Evolutionary conservation across 2,113 vertebrate species (phyloP).

Genomic region (Verasper variegatus): DNA sequence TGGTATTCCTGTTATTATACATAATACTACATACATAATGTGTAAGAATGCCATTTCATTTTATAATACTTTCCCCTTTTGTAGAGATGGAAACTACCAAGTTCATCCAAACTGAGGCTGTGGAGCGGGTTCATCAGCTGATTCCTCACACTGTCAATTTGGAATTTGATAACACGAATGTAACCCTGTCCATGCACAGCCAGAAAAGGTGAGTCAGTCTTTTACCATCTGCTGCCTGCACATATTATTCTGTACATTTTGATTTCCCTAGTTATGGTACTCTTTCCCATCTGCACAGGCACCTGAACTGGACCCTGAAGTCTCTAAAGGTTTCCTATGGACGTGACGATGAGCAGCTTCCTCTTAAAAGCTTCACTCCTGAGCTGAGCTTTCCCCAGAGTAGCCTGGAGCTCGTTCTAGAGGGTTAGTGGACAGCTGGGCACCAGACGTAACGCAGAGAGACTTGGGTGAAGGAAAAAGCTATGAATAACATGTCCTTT

Average conservation of each 20-base stretch:
- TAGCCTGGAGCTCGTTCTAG: constrained; percentile 88
- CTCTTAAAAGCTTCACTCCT: constrained; percentile 88
- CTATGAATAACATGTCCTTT: constrained; percentile 14
- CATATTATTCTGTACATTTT: not conserved
- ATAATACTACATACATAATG: not conserved
- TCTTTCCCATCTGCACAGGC: constrained; percentile 75
- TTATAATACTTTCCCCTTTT: constrained; percentile 17
- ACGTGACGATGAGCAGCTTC: constrained; percentile 88
- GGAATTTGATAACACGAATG: constrained; percentile 91
- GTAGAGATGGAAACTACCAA: constrained; percentile 72
- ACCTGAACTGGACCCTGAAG: constrained; percentile 96
- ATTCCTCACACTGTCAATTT: constrained; percentile 88
- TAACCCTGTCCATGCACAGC: constrained; percentile 95
- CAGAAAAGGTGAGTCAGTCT: constrained; percentile 88
- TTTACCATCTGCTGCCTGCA: not conserved
- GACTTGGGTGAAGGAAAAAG: not conserved
- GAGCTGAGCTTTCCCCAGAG: constrained; percentile 92
- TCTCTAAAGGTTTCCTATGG: constrained; percentile 87
- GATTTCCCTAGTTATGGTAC: not conserved
- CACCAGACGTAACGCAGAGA: not conserved
- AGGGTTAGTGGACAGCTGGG: constrained; percentile 82
- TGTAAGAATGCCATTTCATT: not conserved
- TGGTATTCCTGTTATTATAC: not conserved
- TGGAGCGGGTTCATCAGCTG: constrained; percentile 83
- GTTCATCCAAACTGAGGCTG: constrained; percentile 78